A percentile compares a stretch with the other conserved stretches of the same genome.
Evolutionary conservation across 2,888 invertebrate species (phyloP).

Genomic region (Drosophila villosipedis): DNA sequence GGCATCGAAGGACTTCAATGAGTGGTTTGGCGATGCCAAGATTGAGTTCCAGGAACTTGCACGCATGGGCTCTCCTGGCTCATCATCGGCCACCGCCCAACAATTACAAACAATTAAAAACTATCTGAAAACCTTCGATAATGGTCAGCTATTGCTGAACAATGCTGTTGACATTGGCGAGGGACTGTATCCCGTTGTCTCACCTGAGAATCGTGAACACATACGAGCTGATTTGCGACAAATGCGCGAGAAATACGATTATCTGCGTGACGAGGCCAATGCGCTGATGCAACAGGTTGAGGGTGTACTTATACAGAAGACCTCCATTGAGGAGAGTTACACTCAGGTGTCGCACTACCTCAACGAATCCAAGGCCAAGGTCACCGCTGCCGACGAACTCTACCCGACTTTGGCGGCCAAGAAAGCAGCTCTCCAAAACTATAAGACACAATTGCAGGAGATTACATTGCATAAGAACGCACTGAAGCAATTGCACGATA

Average conservation of each 20-base stretch:
- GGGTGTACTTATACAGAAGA: constrained; percentile 94
- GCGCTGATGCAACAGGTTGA: constrained; percentile 94
- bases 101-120: constrained; percentile 91
- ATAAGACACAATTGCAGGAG: constrained; percentile 93
- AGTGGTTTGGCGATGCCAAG: constrained; percentile 92
- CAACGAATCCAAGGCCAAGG: constrained; percentile 90
- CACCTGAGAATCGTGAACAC: constrained; percentile 93
- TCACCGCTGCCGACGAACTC: constrained; percentile 90
- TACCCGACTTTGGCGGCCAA: constrained; percentile 94
- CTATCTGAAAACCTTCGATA: constrained; percentile 88
- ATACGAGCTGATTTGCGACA: constrained; percentile 93
- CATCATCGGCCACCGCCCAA: constrained; percentile 90
- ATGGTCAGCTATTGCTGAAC: constrained; percentile 91
- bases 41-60: constrained; percentile 90
- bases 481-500: constrained; percentile 92
- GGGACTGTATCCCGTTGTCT: constrained; percentile 93
- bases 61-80: constrained; percentile 89
- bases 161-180: constrained; percentile 95
- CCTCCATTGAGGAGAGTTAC: constrained; percentile 96
- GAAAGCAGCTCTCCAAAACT: constrained; percentile 93
- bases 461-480: constrained; percentile 94
- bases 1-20: constrained; percentile 90
- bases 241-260: constrained; percentile 93
- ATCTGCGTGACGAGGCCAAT: constrained; percentile 93
- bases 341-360: constrained; percentile 95